Percentiles rank a stretch among this genome's conserved stretches.
phyloP scores from a whole-genome alignment of 2,888 invertebrate genomes.

The Andrena dorsata region DNA sequence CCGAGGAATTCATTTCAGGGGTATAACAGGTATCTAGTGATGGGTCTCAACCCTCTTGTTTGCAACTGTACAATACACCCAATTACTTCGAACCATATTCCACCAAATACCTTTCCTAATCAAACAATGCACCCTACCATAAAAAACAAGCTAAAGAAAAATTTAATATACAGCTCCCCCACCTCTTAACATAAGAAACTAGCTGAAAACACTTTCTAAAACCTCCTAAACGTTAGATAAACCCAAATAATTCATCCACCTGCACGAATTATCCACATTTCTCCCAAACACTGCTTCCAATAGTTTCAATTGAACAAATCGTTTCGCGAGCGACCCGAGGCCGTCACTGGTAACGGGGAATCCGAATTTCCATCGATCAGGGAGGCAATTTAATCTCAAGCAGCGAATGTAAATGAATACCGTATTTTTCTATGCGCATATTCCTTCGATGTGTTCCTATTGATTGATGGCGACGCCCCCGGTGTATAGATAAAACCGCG shows the following conservation, averaged over 20 bases:
- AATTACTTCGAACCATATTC: neutral
- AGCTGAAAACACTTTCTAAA: neutral
- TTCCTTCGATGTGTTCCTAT: slow-evolving; percentile 39
- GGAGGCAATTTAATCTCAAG: slow-evolving; percentile 35
- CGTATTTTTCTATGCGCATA: slow-evolving; percentile 42
- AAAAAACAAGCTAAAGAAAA: neutral
- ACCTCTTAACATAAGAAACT: neutral
- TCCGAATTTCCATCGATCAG: slow-evolving; percentile 43
- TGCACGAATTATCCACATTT: too few species aligned
- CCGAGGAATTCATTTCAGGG: slow-evolving; percentile 19
- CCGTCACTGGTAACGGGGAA: neutral
- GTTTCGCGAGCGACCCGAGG: neutral
- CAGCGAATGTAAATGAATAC: slow-evolving; percentile 40
- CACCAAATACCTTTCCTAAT: neutral
- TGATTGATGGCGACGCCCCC: slow-evolving; percentile 40
- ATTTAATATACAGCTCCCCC: neutral
- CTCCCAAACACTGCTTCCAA: neutral
- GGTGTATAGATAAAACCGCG: slow-evolving; percentile 15
- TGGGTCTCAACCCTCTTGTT: neutral
- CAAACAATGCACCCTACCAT: neutral
- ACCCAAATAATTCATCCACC: too few species aligned
- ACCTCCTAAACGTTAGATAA: too few species aligned
- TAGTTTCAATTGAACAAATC: neutral
- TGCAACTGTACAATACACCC: neutral
- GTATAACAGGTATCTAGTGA: slow-evolving; percentile 10